Conservation (phyloP, 2,888 invertebrate genomes). For the Cryptops parisi region DNA sequence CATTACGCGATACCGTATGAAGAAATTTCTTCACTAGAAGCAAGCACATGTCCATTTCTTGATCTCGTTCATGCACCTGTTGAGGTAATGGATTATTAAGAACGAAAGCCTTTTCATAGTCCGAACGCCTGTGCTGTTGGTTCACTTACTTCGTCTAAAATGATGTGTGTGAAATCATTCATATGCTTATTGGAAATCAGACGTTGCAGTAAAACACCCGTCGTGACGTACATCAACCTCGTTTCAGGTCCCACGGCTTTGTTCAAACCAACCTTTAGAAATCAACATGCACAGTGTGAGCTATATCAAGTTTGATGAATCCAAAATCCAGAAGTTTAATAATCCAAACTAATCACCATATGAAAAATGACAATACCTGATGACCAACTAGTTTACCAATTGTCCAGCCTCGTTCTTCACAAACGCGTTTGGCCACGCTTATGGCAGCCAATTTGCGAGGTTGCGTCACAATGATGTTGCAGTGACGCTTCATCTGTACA, state of each 20-base stretch:
- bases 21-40: constrained; percentile 65
- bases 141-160: constrained; percentile 57
- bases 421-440: constrained; percentile 71
- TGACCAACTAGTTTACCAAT: constrained; percentile 73
- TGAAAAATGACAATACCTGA: constrained; percentile 49
- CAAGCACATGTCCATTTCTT: constrained; percentile 80
- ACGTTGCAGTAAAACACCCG: constrained; percentile 72
- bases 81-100: neutral
- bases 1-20: constrained; percentile 46
- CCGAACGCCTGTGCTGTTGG: neutral
- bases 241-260: constrained; percentile 46
- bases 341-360: too few species aligned
- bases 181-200: constrained; percentile 53
- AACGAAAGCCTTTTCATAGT: neutral
- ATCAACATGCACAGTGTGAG: neutral
- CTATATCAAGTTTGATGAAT: neutral
- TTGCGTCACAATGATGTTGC: constrained; percentile 85
- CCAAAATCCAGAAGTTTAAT: neutral
- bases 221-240: constrained; percentile 69
- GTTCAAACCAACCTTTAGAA: constrained; percentile 50
- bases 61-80: constrained; percentile 73
- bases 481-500: constrained; percentile 44
- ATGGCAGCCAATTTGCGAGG: constrained; percentile 87
- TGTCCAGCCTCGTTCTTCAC: constrained; percentile 66
- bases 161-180: constrained; percentile 68